Percentiles rank a stretch among this genome's conserved stretches.
phyloP scores from a whole-genome alignment of 2,113 vertebrate genomes.

The Paramormyrops kingsleyae region DNA sequence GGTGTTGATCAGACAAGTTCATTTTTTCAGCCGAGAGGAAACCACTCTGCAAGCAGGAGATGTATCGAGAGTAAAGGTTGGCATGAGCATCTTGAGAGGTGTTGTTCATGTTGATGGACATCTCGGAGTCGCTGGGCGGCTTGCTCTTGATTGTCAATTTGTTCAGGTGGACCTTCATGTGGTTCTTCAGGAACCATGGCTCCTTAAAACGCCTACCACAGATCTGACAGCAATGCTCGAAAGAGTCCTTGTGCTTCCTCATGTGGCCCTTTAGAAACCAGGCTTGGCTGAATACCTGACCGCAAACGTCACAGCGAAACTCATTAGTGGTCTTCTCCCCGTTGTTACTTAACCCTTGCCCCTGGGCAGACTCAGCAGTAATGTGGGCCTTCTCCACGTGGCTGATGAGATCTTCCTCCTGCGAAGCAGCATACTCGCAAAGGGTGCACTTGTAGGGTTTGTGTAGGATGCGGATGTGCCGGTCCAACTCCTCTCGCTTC shows the following conservation, averaged over 20 bases:
- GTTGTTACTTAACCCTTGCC: conserved; percentile 36
- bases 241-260: conserved; percentile 82
- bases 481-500: conserved; percentile 67
- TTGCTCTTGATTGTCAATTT: conserved; percentile 66
- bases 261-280: conserved; percentile 91
- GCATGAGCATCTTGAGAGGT: conserved; percentile 89
- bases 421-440: conserved; percentile 61
- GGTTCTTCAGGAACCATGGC: conserved; percentile 95
- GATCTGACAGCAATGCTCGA: conserved; percentile 89
- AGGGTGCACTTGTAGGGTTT: conserved; percentile 69
- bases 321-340: conserved; percentile 57
- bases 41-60: conserved; percentile 91
- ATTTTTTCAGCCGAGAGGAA: conserved; percentile 88
- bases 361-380: conserved; percentile 50
- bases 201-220: conserved; percentile 93
- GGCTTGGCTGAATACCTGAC: conserved; percentile 84
- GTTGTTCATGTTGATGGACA: conserved; percentile 78
- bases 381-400: conserved; percentile 70
- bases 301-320: conserved; percentile 79
- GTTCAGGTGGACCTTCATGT: conserved; percentile 89
- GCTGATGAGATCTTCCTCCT: conserved; percentile 66
- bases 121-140: conserved; percentile 63
- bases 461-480: conserved; percentile 66
- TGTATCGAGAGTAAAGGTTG: conserved; percentile 89
- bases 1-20: conserved; percentile 77